Evolutionary conservation across 2,888 invertebrate genomes (phyloP).

Genomic region (Lasioglossum oenotherae): DNA sequence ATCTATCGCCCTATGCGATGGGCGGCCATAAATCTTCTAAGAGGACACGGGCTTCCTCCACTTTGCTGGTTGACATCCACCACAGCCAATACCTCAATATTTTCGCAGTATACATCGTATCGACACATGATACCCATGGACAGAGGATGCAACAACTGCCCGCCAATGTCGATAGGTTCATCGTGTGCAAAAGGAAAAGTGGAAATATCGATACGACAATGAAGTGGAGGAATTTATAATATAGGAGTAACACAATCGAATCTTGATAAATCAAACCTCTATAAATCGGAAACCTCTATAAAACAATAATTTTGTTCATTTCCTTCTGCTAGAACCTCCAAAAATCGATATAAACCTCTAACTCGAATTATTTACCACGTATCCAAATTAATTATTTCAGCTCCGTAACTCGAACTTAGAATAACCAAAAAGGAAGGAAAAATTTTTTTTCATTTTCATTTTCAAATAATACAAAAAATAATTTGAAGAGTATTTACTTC

Average conservation of each 20-base stretch:
- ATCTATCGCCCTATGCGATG: slow-evolving; percentile 35
- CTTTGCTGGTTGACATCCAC: slow-evolving; percentile 64
- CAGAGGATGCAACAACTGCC: slow-evolving; percentile 28
- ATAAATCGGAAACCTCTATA: background rate
- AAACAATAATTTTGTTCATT: background rate
- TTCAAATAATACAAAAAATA: too few species aligned
- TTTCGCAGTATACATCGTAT: slow-evolving; percentile 35
- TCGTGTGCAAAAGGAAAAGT: background rate
- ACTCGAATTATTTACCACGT: background rate
- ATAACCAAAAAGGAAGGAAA: background rate
- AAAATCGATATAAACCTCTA: background rate
- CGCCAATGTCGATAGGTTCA: slow-evolving; percentile 27
- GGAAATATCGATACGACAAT: background rate
- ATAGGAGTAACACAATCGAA: background rate
- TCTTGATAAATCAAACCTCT: background rate
- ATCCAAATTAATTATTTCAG: background rate
- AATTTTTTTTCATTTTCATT: too few species aligned
- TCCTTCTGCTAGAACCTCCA: background rate
- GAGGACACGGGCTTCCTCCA: slow-evolving; percentile 44
- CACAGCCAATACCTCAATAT: slow-evolving; percentile 56
- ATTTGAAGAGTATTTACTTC: too few species aligned
- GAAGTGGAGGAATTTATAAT: background rate
- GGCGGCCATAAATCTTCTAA: slow-evolving; percentile 51
- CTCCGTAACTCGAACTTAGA: background rate
- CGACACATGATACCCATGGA: slow-evolving; percentile 50